Percentiles rank a stretch among this genome's conserved stretches.
Evolutionary conservation across 2,113 vertebrate species (phyloP).

Genomic region (Heterotilapia buettikoferi): DNA sequence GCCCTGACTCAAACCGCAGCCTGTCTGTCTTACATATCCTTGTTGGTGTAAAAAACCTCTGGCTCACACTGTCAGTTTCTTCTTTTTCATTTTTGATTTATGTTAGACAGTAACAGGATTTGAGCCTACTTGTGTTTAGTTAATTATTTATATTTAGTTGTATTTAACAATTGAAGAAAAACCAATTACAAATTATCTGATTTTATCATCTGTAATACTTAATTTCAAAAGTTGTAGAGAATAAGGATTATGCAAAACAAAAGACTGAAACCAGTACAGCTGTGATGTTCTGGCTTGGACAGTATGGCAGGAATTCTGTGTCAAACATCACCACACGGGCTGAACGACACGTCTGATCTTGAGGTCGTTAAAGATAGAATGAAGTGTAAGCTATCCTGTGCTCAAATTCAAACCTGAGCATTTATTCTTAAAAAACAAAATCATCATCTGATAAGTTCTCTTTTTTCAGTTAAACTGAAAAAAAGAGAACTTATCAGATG

Average conservation of each 20-base stretch:
- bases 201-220: background rate
- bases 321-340: background rate
- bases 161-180: background rate
- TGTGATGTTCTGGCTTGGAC: background rate
- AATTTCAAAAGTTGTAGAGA: background rate
- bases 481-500: background rate
- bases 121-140: background rate
- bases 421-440: background rate
- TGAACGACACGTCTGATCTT: background rate
- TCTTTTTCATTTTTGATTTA: background rate
- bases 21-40: background rate
- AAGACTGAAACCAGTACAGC: background rate
- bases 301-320: accelerated
- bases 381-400: background rate
- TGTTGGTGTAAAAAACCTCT: background rate
- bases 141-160: background rate
- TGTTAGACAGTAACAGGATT: background rate
- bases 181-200: accelerated
- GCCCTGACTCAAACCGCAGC: background rate
- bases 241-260: background rate
- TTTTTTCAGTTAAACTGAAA: background rate
- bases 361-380: too few species aligned
- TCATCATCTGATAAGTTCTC: background rate
- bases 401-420: background rate
- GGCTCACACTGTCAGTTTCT: background rate